Percentiles rank a stretch among this genome's conserved stretches.
These are phyloP conservation scores for Alexandromys fortis DNA, from an alignment of 2,113 vertebrate genomes.

Conservation along the genomic window DNA sequence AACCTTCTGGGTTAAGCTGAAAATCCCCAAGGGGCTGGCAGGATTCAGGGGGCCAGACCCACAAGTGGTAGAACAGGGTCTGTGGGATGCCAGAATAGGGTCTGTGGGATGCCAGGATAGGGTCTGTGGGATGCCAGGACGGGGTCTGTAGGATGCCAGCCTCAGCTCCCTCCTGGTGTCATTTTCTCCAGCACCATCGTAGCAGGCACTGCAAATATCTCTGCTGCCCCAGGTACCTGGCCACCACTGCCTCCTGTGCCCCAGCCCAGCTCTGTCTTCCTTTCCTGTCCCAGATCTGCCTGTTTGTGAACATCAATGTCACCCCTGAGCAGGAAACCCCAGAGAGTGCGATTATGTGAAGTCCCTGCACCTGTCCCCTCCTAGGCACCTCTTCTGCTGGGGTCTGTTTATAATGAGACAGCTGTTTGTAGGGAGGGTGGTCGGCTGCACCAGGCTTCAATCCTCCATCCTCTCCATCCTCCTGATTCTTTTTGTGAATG, in stretches of 20 bases:
- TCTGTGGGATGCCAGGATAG: no score
- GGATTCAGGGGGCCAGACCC: not conserved
- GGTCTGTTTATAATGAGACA: not conserved
- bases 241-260: accelerated
- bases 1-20: not conserved
- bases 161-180: accelerated
- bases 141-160: not conserved
- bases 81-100: accelerated
- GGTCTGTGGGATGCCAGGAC: not conserved
- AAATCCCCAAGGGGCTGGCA: not conserved
- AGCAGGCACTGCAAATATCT: not conserved
- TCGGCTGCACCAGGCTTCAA: not conserved
- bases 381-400: not conserved
- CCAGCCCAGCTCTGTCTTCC: not conserved
- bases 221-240: not conserved
- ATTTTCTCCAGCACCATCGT: accelerated
- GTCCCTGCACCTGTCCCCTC: not conserved
- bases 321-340: slow-evolving; percentile 3
- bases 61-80: not conserved
- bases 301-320: not conserved
- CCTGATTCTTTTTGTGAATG: not conserved
- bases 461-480: not conserved
- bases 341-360: not conserved
- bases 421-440: slow-evolving; percentile 4
- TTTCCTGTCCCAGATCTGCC: not conserved